Conservation (phyloP, 2,888 invertebrate species). For the Oligia fasciuncula region DNA sequence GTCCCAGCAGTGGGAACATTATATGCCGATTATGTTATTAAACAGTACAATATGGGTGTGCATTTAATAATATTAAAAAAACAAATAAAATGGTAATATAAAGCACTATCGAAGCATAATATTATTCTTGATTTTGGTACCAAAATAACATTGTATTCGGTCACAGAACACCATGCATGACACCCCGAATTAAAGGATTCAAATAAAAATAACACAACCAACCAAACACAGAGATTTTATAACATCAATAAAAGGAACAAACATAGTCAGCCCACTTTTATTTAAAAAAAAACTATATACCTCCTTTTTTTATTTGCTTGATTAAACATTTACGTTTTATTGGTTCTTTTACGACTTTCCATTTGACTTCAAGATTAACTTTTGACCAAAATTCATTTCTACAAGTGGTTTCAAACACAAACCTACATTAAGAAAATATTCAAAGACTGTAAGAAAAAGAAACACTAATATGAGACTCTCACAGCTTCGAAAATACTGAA, state of each 20-base stretch:
- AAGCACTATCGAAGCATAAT: not conserved
- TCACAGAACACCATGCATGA: not conserved
- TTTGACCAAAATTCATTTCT: not conserved
- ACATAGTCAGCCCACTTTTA: not conserved
- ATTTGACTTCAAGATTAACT: slow-evolving; percentile 11
- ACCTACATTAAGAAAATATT: not conserved
- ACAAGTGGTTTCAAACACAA: slow-evolving; percentile 5
- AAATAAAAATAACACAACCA: slow-evolving; percentile 22
- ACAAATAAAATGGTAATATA: not conserved
- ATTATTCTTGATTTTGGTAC: not conserved
- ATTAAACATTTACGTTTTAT: slow-evolving; percentile 36
- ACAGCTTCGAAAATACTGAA: slow-evolving; percentile 17
- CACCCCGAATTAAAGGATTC: not conserved
- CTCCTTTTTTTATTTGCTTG: not conserved
- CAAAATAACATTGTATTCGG: not conserved
- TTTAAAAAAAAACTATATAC: not conserved
- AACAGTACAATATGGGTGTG: too few species aligned
- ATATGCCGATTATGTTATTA: too few species aligned
- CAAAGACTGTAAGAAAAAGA: not conserved
- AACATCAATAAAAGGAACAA: slow-evolving; percentile 6
- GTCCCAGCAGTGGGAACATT: too few species aligned
- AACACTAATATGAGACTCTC: slow-evolving; percentile 6
- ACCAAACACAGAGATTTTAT: slow-evolving; percentile 1
- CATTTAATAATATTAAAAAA: too few species aligned
- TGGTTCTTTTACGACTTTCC: slow-evolving; percentile 32